Evolutionary conservation across 2,888 invertebrate genomes (phyloP), one percentile per base, ranked within the genome.

Genomic region (Athalia cordata): DNA sequence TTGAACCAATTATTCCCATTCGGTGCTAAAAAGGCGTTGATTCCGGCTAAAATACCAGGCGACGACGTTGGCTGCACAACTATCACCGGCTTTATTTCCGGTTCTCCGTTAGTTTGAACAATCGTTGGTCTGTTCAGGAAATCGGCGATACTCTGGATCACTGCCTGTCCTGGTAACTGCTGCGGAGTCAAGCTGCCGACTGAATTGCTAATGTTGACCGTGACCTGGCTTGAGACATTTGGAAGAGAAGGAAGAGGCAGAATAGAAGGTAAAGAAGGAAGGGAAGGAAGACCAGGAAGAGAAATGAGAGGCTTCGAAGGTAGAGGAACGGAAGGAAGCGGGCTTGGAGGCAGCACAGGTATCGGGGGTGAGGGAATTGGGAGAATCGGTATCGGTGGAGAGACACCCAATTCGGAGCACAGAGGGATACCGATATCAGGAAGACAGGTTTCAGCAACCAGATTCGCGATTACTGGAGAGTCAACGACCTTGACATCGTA

Each of bases 391-490:
- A n/a, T 8, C 55, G 55, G 55, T n/a, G 55, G 9, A n/a, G 8
- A 55, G n/a, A 3, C 55, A 4, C 55, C 4, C 55, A 81, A 78
- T 13, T 80, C 80, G 8, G 82, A 79, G 80, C 90, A 90, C 29
- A 87, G 80, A 0, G 89, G 89, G 5, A 90, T 80, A 3, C 86
- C 87, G 15, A 86, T 79, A 61, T 88, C 84, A 1, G 90, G 89
- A 1, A 89, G 77, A 74, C 90, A 90, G 78, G 87, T 87, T 29
- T 85, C 77, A 4, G 88, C 87, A 0, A 88, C 82, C 5, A 90
- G 82, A 3, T 87, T 88, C 0, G 89, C 89, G 3, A 87, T 87
- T 0, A 88, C 83, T 3, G 87, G 84, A 3, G 86, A 82, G 72
- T 87, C 84, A 8, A 85, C 55, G 3, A 87, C 85, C 52, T 84